These are phyloP conservation scores for Sorex maritimensis DNA, from an alignment of 2,797 vertebrate species.

Conservation along the genomic window DNA sequence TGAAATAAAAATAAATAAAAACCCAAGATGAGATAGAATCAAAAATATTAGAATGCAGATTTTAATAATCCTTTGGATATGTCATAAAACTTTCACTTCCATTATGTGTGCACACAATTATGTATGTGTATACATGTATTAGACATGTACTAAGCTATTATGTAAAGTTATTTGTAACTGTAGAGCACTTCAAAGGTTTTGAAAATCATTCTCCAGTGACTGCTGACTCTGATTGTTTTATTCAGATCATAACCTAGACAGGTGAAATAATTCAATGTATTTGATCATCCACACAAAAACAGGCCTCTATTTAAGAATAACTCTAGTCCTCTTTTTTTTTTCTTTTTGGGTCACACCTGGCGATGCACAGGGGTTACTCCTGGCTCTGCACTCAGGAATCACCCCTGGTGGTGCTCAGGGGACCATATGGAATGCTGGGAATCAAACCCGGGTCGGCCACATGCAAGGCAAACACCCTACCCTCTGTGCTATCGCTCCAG, in stretches of 20 bases:
- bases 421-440: too few species aligned
- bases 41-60: too few species aligned
- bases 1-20: not conserved
- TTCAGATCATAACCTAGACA: not conserved
- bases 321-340: too few species aligned
- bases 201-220: conserved; percentile 6
- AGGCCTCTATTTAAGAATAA: not conserved
- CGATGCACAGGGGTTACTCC: too few species aligned
- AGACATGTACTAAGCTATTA: not conserved
- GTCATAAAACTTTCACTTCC: not conserved
- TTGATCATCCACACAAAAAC: not conserved
- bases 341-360: too few species aligned
- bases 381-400: too few species aligned
- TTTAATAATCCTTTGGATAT: not conserved
- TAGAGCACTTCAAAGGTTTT: not conserved
- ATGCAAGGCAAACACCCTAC: too few species aligned
- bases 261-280: conserved; percentile 26
- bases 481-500: too few species aligned
- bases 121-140: not conserved
- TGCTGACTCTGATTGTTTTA: not conserved
- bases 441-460: too few species aligned
- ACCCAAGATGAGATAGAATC: too few species aligned
- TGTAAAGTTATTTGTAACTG: conserved; percentile 7
- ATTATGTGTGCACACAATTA: not conserved
- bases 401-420: too few species aligned